A percentile compares a stretch with the other conserved stretches of the same genome.
Evolutionary conservation across 2,113 vertebrate genomes (phyloP).

Genomic region (Rhagologus leucostigma): DNA sequence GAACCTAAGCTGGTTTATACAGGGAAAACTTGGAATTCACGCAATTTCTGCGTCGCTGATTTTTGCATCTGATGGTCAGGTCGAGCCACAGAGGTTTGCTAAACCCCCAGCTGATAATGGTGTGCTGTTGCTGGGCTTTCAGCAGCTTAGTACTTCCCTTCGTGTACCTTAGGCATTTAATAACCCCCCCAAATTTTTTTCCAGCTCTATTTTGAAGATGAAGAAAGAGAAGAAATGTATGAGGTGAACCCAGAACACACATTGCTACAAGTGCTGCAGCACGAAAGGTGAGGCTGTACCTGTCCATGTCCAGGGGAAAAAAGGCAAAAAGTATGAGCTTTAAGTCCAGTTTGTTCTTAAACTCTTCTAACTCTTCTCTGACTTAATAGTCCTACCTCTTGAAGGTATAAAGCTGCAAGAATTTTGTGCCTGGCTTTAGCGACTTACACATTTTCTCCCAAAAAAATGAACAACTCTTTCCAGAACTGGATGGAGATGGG

Average conservation of each 20-base stretch:
- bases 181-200: neutral
- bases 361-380: neutral
- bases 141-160: neutral
- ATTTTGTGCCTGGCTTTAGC: neutral
- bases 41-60: accelerated
- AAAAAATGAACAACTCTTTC: neutral
- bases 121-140: neutral
- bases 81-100: neutral
- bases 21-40: neutral
- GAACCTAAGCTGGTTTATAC: neutral
- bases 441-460: accelerated
- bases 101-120: neutral
- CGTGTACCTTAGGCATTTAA: neutral
- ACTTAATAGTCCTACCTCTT: neutral
- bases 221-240: constrained; percentile 74
- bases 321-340: neutral
- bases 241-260: constrained; percentile 70
- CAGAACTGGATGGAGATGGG: neutral
- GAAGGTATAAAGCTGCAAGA: neutral
- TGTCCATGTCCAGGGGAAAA: neutral
- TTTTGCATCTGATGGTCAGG: accelerated
- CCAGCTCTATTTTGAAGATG: constrained; percentile 92
- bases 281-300: constrained; percentile 77
- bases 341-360: neutral
- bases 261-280: constrained; percentile 80